Conservation (phyloP, 2,888 invertebrate genomes). For the Pristionchus maxplancki region DNA sequence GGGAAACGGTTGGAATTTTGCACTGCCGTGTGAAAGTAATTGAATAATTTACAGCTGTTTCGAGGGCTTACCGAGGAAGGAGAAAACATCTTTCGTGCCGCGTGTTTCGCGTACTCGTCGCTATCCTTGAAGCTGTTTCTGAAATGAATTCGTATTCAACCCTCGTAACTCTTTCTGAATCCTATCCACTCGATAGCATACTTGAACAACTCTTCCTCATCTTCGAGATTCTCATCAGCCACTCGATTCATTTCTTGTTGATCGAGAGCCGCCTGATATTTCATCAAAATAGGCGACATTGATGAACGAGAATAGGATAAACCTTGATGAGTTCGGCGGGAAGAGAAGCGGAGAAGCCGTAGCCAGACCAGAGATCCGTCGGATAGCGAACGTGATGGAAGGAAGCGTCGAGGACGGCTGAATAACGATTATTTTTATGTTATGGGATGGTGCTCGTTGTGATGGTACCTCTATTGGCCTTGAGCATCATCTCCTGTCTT, state of each 20-base stretch:
- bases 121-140: constrained; percentile 31
- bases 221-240: background rate
- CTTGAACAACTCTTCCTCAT: constrained; percentile 32
- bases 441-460: background rate
- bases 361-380: constrained; percentile 72
- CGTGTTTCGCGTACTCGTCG: constrained; percentile 48
- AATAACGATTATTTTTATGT: background rate
- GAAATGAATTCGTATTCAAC: background rate
- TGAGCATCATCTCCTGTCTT: constrained; percentile 29
- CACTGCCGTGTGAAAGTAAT: no score
- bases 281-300: background rate
- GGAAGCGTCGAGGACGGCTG: constrained; percentile 45
- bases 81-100: constrained; percentile 44
- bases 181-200: background rate
- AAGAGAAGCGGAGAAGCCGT: constrained; percentile 74
- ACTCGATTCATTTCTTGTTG: constrained; percentile 22
- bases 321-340: constrained; percentile 72
- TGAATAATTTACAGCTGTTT: no score
- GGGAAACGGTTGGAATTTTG: no score
- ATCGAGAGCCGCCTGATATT: constrained; percentile 45
- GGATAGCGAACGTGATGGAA: constrained; percentile 61
- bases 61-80: constrained; percentile 17
- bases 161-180: background rate
- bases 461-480: constrained; percentile 21
- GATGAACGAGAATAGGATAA: no score